These are phyloP conservation scores for Rhynchonycteris naso DNA, from an alignment of 2,797 vertebrate species.

Conservation along the genomic window DNA sequence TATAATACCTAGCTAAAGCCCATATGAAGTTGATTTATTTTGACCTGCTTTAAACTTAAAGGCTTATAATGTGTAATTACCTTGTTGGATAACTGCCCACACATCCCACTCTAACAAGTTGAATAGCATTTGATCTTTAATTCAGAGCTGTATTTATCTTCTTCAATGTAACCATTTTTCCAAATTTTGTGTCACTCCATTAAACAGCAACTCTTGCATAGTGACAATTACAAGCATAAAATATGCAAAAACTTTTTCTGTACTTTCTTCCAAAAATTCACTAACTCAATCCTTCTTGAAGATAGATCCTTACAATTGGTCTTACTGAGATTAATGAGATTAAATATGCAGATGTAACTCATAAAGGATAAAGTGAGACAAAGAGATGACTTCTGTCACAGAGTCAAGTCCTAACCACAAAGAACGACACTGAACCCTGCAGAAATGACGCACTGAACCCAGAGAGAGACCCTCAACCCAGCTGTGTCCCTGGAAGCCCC, in stretches of 20 bases:
- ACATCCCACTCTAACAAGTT: neutral
- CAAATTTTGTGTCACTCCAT: neutral
- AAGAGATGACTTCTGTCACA: fast-evolving
- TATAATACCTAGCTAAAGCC: neutral
- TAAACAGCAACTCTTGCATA: neutral
- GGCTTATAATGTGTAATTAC: neutral
- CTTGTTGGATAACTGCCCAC: neutral
- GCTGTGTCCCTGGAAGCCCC: neutral
- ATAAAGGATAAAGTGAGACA: fast-evolving
- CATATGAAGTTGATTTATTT: neutral
- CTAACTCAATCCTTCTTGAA: neutral
- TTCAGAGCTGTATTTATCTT: neutral
- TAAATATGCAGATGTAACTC: neutral
- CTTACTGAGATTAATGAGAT: neutral
- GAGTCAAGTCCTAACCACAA: neutral
- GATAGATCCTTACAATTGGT: neutral
- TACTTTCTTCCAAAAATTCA: neutral
- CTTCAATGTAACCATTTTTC: neutral
- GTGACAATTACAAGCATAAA: neutral
- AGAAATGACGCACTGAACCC: neutral
- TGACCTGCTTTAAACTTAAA: neutral
- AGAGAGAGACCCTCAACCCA: too few species aligned
- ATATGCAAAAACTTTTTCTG: neutral
- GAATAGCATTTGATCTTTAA: too few species aligned
- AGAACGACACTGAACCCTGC: neutral